Evolutionary conservation across 1,140 invertebrate genomes (phyloP).

Genomic region (Pachypsylla venusta): DNA sequence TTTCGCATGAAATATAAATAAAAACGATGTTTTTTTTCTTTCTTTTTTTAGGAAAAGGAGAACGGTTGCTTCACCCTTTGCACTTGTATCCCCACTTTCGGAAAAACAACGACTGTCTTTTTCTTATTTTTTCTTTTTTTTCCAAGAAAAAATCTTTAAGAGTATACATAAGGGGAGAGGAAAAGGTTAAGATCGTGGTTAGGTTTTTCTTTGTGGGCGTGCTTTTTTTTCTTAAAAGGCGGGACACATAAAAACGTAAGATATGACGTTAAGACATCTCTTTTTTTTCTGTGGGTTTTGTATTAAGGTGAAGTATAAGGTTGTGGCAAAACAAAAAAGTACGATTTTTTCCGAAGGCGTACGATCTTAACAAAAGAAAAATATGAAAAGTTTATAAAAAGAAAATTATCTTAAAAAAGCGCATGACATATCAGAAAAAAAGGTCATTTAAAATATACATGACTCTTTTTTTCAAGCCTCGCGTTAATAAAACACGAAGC

Average conservation of each 20-base stretch:
- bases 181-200: constrained; percentile 7
- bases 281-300: constrained; percentile 4
- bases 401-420: constrained; percentile 7
- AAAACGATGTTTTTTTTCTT: neutral
- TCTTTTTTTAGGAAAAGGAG: neutral
- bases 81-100: neutral
- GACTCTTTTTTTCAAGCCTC: constrained; percentile 4
- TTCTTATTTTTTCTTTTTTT: neutral
- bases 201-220: constrained; percentile 7
- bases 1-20: neutral
- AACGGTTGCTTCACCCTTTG: neutral
- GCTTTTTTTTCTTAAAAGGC: constrained; percentile 4
- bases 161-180: neutral
- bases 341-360: neutral
- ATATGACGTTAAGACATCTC: constrained; percentile 5
- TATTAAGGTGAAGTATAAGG: neutral
- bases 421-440: constrained; percentile 3
- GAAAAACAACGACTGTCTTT: constrained; percentile 4
- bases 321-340: neutral
- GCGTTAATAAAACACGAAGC: neutral
- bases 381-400: constrained; percentile 5
- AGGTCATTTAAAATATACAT: constrained; percentile 1
- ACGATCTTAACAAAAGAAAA: neutral
- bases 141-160: constrained; percentile 8
- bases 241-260: constrained; percentile 4